phyloP scores from a whole-genome alignment of 1,140 invertebrate species.

The Acromyrmex charruanus region DNA sequence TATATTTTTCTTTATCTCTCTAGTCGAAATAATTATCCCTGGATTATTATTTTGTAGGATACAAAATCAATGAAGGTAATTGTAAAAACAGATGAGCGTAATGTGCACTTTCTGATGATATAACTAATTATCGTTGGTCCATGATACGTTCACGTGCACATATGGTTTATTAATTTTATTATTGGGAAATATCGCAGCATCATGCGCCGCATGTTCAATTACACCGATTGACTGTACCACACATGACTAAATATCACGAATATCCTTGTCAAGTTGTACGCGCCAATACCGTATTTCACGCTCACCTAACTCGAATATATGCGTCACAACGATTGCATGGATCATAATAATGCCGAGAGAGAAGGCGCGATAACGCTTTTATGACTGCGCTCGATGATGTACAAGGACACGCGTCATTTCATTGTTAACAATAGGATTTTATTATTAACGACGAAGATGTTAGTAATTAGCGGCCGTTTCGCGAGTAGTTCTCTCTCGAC shows the following conservation, averaged over 20 bases:
- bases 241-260: slow-evolving; percentile 23
- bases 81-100: background rate
- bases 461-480: slow-evolving; percentile 6
- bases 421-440: slow-evolving; percentile 14
- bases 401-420: slow-evolving; percentile 3
- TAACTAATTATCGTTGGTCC: slow-evolving; percentile 14
- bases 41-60: background rate
- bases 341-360: slow-evolving; percentile 7
- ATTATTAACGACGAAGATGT: slow-evolving; percentile 6
- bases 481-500: background rate
- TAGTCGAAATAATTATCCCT: background rate
- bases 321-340: slow-evolving; percentile 1
- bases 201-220: slow-evolving; percentile 19
- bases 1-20: background rate
- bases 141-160: slow-evolving; percentile 3
- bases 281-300: slow-evolving; percentile 29
- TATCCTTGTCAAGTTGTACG: slow-evolving; percentile 25
- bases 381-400: background rate
- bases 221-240: slow-evolving; percentile 4
- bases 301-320: slow-evolving; percentile 27
- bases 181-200: slow-evolving; percentile 21
- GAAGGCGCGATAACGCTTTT: slow-evolving; percentile 15
- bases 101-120: background rate
- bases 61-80: background rate
- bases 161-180: slow-evolving; percentile 44